Evolutionary conservation across 2,113 vertebrate genomes (phyloP).

Genomic region (Mastomys coucha): DNA sequence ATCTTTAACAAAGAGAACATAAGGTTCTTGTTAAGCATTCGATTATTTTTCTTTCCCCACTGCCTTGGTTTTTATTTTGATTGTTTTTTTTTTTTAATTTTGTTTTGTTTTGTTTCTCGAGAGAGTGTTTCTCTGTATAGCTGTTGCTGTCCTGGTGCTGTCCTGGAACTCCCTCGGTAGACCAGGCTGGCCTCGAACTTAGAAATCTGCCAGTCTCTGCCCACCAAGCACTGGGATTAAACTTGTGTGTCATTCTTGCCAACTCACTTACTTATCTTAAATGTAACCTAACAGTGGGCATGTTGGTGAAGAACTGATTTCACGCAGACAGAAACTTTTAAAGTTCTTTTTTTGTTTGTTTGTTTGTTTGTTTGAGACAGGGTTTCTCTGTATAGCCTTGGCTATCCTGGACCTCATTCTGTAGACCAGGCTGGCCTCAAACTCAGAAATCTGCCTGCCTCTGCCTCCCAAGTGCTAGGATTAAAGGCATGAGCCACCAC

Average conservation of each 20-base stretch:
- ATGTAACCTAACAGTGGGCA: background rate
- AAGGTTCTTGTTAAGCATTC: background rate
- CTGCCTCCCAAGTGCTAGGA: too few relatives aligned
- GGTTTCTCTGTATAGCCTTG: too few relatives aligned
- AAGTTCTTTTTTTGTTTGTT: background rate
- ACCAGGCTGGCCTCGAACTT: background rate
- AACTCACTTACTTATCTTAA: background rate
- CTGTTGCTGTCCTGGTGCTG: too few relatives aligned
- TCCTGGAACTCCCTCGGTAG: background rate
- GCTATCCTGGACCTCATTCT: too few relatives aligned
- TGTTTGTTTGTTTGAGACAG: too few relatives aligned
- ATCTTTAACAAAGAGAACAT: background rate
- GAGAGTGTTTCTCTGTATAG: too few relatives aligned
- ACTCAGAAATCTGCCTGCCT: too few relatives aligned
- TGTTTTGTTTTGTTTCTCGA: background rate
- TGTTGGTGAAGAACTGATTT: background rate
- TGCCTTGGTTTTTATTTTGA: background rate
- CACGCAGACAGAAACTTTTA: background rate
- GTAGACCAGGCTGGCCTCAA: too few relatives aligned
- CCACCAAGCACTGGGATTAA: background rate
- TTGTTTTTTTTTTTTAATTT: background rate
- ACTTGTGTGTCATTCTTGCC: accelerated
- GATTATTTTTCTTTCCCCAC: background rate
- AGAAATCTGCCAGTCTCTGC: background rate
- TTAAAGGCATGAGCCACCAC: too few relatives aligned